These are phyloP conservation scores for Neelides folsomi DNA, from an alignment of 2,888 invertebrate species.

Conservation along the genomic window DNA sequence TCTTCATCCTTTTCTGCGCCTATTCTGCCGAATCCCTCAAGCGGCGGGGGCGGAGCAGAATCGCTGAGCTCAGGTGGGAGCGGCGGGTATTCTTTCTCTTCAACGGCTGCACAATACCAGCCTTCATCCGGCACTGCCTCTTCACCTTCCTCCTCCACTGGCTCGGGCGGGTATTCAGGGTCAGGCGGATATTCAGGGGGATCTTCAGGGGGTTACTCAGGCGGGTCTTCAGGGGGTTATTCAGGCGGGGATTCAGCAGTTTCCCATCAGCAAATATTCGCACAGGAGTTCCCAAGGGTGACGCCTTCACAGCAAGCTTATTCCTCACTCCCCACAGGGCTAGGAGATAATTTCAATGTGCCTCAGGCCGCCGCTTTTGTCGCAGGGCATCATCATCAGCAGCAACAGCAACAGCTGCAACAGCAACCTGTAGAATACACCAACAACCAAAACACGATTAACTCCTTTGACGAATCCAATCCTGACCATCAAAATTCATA, in stretches of 20 bases:
- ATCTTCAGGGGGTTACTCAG: too few relatives aligned
- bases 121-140: slow-evolving; percentile 11
- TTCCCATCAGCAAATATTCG: neutral
- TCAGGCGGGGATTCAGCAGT: neutral
- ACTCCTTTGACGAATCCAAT: neutral
- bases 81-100: slow-evolving; percentile 10
- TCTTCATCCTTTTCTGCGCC: slow-evolving; percentile 4
- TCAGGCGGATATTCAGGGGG: slow-evolving; percentile 6
- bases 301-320: neutral
- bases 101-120: slow-evolving; percentile 28
- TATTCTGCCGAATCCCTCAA: slow-evolving; percentile 1
- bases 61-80: slow-evolving; percentile 14
- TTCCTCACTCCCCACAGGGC: too few relatives aligned
- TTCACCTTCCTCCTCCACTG: slow-evolving; percentile 5
- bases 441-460: slow-evolving; percentile 1
- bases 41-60: neutral
- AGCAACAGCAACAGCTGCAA: neutral
- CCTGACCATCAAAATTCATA: neutral
- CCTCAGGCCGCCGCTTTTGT: neutral
- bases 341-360: neutral
- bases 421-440: neutral
- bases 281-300: neutral
- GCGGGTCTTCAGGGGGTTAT: too few relatives aligned
- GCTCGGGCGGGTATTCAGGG: slow-evolving; percentile 1
- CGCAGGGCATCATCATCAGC: neutral